Evolutionary conservation across 1,140 invertebrate genomes (phyloP), one percentile per base, ranked within the genome.

Genomic region (Hylaeus volcanicus): DNA sequence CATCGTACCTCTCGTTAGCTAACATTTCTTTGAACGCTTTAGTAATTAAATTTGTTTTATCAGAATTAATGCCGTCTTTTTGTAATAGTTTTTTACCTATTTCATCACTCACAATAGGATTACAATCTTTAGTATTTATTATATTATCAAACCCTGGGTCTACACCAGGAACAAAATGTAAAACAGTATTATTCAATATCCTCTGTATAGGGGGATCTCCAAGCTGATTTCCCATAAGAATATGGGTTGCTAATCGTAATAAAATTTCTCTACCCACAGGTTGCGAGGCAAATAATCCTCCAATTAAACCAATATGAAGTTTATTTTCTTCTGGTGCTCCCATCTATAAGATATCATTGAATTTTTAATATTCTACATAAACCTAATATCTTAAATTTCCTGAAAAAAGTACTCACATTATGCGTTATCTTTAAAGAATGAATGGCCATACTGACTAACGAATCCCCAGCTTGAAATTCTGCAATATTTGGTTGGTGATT

Each of bases 181-280:
- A 90, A 41, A 98, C 96, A 6, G 95, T 93, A 71, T 96, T 96
- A 61, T 96, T 91, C 0, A 99, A 89, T 55, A 98, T 90, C 4
- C 93, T 92, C 2, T 93, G 91, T 43, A 96, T 95, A 1, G 94
- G 90, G 0, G 95, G 94, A 89, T 98, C 95, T 11, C 95, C 95
- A 45, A 96, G 93, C 58, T 93, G 91, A 90, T 96, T 95, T 1
- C 96, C 97, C 71, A 94, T 95, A 11, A 96, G 89, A 15, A 99
- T 93, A 93, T 99, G 98, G 0, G 97, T 94, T 0, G 96, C 96
- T 65, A 99, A 94, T 90, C 98, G 96, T 1, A 98, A 88, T 0
- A 97, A 91, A 51, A 99, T 94, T 92, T 99, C 98, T 78, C 97
- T 95, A 0, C 97, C 98, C 15, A 97, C 92, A 1, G 97, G 96